Conservation (phyloP, 2,797 vertebrate genomes). For the Avahi laniger region DNA sequence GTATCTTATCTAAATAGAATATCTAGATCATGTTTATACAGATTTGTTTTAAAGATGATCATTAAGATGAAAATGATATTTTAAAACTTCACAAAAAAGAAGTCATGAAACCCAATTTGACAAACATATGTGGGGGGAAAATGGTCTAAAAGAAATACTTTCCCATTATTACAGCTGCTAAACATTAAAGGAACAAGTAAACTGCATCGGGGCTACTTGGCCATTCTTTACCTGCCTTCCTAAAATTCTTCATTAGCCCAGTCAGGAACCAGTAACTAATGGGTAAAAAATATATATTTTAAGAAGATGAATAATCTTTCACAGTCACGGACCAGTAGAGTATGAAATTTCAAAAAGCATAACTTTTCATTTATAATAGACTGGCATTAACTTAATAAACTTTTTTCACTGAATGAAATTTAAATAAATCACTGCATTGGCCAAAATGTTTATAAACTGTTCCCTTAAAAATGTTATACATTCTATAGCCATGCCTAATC, state of each 20-base stretch:
- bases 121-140: not conserved
- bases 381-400: slow-evolving; percentile 18
- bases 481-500: not conserved
- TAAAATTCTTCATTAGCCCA: not conserved
- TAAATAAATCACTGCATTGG: slow-evolving; percentile 6
- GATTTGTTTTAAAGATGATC: not conserved
- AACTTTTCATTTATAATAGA: slow-evolving; percentile 7
- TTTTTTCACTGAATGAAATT: slow-evolving; percentile 21
- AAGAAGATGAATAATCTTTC: not conserved
- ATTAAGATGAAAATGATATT: slow-evolving; percentile 35
- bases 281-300: not conserved
- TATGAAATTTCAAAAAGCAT: not conserved
- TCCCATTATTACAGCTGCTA: not conserved
- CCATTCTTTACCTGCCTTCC: not conserved
- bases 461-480: not conserved
- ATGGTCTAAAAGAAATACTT: not conserved
- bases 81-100: slow-evolving; percentile 26
- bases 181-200: not conserved
- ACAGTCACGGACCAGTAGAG: not conserved
- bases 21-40: not conserved
- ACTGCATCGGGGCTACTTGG: not conserved
- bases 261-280: not conserved
- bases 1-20: slow-evolving; percentile 12
- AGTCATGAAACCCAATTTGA: not conserved
- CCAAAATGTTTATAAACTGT: slow-evolving; percentile 3